Base-by-base conservation (phyloP, 2,113 vertebrate species). In the Platysteira castanea region DNA sequence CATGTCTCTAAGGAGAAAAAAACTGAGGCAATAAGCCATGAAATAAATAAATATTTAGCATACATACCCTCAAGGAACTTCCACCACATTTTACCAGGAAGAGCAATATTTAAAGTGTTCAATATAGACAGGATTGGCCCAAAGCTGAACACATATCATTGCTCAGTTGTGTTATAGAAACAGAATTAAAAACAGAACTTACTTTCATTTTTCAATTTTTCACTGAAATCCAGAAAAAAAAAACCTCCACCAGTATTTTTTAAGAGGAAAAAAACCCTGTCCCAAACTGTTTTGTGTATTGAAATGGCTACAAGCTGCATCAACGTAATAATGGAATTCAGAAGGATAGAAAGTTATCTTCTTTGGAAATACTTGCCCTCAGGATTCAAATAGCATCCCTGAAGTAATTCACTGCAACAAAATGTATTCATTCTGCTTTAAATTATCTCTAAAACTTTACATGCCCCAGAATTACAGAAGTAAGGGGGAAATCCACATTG, bases 41-140 rank as follows among this genome's bases (percentile, higher is more conserved):
- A 47, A 64, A 90, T 87, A 95, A 93, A 94, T 93, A 98, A 97
- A 93, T 97, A 96, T 84, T 97, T 95, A 96, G 74, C 42, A 35
- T 67, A 89, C 74, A 74, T 89, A 30, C 56, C 90, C 78, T 90
- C 57, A 94, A 87, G 84, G 70, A 44, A 87, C 21, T 93, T 94
- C 53, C 47, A 78, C 80, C 74, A 71, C 47, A 89, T 90, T 95
- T 97, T 87, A 95, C 61, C 76, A 95, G 84, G 67, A 93, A 96
- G 35, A 56, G 39, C 22, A 87, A 53, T 93, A 84, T 93, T 90
- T 92, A 59, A 77, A 79, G 6, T 60, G 3, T 17, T 80, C n/a
- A 49, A 7, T 41, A 86, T 31, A 89, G 84, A 96, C 80, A 70
- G 26, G 37, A 85, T 68, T 89, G 37, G 8, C 56, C 54, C 70